A percentile compares a stretch with the other conserved stretches of the same genome.
Evolutionary conservation across 2,888 invertebrate genomes (phyloP).

Genomic region (Muschampia plurimacula): DNA sequence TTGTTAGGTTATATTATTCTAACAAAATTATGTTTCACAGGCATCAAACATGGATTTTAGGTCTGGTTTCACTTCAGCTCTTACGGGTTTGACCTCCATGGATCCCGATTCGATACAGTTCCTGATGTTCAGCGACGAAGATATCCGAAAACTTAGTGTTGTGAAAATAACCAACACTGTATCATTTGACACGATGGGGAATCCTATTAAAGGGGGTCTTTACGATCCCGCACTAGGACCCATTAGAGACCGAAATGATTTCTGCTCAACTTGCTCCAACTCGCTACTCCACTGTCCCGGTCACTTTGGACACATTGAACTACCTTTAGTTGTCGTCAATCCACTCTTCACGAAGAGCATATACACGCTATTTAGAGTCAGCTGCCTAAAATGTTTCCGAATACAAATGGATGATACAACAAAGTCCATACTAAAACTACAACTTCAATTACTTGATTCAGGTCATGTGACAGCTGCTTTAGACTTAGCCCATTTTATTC

Average conservation of each 20-base stretch:
- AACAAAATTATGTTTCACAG: slow-evolving; percentile 5
- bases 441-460: slow-evolving; percentile 89
- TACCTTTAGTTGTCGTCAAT: slow-evolving; percentile 95
- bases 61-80: slow-evolving; percentile 59
- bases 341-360: slow-evolving; percentile 94
- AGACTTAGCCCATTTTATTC: slow-evolving; percentile 84
- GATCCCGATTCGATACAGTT: slow-evolving; percentile 86
- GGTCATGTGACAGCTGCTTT: slow-evolving; percentile 91
- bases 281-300: slow-evolving; percentile 91
- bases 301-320: slow-evolving; percentile 97
- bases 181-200: slow-evolving; percentile 93
- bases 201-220: slow-evolving; percentile 94
- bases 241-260: slow-evolving; percentile 86
- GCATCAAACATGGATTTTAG: slow-evolving; percentile 63
- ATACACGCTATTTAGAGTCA: slow-evolving; percentile 87
- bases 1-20: slow-evolving; percentile 23
- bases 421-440: slow-evolving; percentile 87
- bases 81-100: slow-evolving; percentile 65
- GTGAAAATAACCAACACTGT: slow-evolving; percentile 91
- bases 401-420: slow-evolving; percentile 86
- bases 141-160: slow-evolving; percentile 92
- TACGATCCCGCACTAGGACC: slow-evolving; percentile 95
- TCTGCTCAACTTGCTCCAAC: slow-evolving; percentile 93
- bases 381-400: slow-evolving; percentile 89
- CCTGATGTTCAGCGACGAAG: slow-evolving; percentile 90